Evolutionary conservation across 2,888 invertebrate genomes (phyloP).

Genomic region (Pardosa pseudoannulata): DNA sequence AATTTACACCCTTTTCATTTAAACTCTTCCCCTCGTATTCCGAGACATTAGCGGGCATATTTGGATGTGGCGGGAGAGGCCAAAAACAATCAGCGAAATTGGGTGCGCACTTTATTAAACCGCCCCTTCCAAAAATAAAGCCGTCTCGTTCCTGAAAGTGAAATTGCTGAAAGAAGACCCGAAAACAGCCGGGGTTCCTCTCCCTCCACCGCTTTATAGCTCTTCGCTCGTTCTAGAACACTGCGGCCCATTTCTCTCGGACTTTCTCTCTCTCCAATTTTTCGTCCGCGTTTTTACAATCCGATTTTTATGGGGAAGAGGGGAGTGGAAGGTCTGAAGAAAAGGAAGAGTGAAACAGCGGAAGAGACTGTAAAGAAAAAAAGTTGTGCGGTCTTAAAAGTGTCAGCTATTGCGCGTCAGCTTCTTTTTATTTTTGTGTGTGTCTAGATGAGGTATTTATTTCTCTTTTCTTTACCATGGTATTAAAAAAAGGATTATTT

Average conservation of each 20-base stretch:
- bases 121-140: not conserved
- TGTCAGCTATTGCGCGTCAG: not conserved
- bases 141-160: not conserved
- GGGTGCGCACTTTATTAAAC: not conserved
- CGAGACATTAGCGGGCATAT: not conserved
- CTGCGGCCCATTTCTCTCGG: not conserved
- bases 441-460: no score
- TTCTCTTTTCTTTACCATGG: no score
- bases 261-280: not conserved
- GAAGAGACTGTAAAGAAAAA: not conserved
- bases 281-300: not conserved
- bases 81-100: not conserved
- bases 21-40: not conserved
- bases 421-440: no score
- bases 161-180: not conserved
- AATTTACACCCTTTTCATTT: not conserved
- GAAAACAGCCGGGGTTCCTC: not conserved
- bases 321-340: not conserved
- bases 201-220: not conserved
- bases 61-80: not conserved
- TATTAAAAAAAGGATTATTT: no score
- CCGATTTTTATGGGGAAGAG: conserved; percentile 6
- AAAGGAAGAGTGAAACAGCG: not conserved
- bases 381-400: not conserved
- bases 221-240: not conserved